phyloP scores from a whole-genome alignment of 2,797 vertebrate genomes.

The Leptoclinus maculatus region DNA sequence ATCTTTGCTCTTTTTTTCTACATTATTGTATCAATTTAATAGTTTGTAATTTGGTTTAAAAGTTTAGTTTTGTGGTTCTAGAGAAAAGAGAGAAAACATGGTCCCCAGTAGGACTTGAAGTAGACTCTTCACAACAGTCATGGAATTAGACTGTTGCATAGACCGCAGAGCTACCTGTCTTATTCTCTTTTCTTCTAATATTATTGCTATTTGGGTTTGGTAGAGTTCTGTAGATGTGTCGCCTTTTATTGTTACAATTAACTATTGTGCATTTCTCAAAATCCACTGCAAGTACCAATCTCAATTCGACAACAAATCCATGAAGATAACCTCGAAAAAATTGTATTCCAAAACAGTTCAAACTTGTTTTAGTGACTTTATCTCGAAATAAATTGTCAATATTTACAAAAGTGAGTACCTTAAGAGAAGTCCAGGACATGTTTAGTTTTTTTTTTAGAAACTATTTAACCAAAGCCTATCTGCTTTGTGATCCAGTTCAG shows the following conservation, averaged over 20 bases:
- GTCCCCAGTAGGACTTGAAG: not conserved
- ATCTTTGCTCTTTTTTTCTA: not conserved
- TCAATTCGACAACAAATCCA: not conserved
- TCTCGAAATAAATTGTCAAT: not conserved
- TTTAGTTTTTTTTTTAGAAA: not conserved
- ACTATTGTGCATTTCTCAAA: not conserved
- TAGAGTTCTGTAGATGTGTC: not conserved
- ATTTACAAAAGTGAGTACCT: not conserved
- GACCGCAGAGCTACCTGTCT: no score
- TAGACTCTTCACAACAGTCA: no score
- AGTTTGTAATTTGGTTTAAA: not conserved
- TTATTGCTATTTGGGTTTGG: not conserved
- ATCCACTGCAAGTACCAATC: not conserved
- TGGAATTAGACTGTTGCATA: no score
- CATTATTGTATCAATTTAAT: not conserved
- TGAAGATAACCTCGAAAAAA: not conserved
- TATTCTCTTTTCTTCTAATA: not conserved
- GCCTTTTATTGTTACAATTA: not conserved
- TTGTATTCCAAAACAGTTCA: not conserved
- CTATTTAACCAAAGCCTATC: not conserved
- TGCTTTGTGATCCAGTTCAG: not conserved
- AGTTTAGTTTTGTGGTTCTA: not conserved
- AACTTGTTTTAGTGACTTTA: not conserved
- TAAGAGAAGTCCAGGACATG: no score
- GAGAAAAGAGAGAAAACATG: not conserved